phyloP scores from a whole-genome alignment of 2,888 invertebrate genomes.

The Dryobotodes eremita region DNA sequence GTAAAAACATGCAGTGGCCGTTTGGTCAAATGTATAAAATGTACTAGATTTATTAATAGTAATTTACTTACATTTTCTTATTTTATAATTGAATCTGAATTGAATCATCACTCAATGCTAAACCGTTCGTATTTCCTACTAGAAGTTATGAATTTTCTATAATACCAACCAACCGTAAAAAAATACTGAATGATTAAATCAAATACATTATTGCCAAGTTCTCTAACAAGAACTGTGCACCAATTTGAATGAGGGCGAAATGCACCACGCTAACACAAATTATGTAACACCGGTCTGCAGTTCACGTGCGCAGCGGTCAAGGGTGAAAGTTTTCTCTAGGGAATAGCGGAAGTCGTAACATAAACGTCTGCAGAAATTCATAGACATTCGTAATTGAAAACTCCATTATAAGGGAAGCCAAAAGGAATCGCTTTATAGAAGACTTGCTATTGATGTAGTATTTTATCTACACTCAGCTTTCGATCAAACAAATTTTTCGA shows the following conservation, averaged over 20 bases:
- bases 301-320: constrained; percentile 5
- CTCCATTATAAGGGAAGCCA: background rate
- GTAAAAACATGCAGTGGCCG: background rate
- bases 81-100: background rate
- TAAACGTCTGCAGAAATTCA: background rate
- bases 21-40: background rate
- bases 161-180: background rate
- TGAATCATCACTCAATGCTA: no score
- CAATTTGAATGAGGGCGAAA: background rate
- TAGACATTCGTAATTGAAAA: background rate
- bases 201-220: background rate
- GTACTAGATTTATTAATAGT: background rate
- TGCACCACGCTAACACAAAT: constrained; percentile 3
- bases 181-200: background rate
- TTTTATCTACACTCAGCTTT: background rate
- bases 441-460: background rate
- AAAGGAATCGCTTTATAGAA: background rate
- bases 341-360: constrained; percentile 1
- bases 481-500: background rate
- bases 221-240: background rate
- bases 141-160: background rate
- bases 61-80: background rate
- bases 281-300: constrained; percentile 39
- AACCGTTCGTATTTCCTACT: background rate
- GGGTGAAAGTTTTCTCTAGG: constrained; percentile 13